Evolutionary conservation across 2,113 vertebrate genomes (phyloP).

Genomic region (Lagopus muta): DNA sequence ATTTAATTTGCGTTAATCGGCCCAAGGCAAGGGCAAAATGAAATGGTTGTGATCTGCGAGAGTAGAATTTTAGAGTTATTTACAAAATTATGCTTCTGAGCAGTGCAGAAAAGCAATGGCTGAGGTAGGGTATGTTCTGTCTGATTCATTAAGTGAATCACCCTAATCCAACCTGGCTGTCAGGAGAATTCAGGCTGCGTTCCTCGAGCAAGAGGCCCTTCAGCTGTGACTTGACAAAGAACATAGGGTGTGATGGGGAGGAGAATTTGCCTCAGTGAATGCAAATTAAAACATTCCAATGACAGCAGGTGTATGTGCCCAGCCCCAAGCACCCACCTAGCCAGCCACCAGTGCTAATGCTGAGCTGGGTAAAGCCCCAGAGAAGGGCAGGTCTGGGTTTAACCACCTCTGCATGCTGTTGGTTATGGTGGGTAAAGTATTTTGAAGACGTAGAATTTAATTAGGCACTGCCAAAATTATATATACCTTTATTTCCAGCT

Average conservation of each 20-base stretch:
- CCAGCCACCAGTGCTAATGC: not conserved
- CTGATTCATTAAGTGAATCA: not conserved
- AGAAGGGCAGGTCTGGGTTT: rapidly evolving
- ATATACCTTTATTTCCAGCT: not conserved
- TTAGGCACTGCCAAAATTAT: not conserved
- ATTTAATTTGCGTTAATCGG: not conserved
- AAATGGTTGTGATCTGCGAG: not conserved
- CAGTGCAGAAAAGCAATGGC: not conserved
- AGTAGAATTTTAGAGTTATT: not conserved
- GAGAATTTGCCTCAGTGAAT: not conserved
- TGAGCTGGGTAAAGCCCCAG: not conserved
- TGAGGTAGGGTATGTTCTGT: not conserved
- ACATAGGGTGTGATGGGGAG: not conserved
- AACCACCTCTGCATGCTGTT: rapidly evolving
- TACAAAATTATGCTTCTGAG: not conserved
- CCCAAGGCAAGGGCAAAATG: not conserved
- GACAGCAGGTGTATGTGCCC: not conserved
- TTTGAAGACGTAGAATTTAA: not conserved
- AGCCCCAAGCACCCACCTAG: not conserved
- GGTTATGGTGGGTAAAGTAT: not conserved
- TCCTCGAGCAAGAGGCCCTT: not conserved
- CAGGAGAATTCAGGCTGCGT: not conserved
- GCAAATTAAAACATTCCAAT: not conserved
- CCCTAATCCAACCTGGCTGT: not conserved
- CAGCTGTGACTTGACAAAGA: slow-evolving; percentile 8